Percentiles rank a stretch among this genome's conserved stretches.
phyloP scores from a whole-genome alignment of 2,797 vertebrate genomes.

The Chanos chanos region DNA sequence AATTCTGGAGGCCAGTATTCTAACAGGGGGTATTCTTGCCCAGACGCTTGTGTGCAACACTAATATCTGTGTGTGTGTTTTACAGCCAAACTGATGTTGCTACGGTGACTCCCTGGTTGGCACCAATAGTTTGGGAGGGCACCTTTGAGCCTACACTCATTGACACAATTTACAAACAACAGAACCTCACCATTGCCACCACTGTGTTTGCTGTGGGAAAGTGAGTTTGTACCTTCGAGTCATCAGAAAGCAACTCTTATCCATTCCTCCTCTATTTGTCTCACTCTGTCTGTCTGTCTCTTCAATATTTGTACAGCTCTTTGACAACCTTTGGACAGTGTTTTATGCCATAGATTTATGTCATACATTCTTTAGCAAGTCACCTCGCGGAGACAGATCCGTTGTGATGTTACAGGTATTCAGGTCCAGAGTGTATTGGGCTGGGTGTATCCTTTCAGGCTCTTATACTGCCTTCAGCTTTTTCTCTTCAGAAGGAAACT shows the following conservation, averaged over 20 bases:
- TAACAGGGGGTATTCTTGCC: no score
- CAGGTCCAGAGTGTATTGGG: no score
- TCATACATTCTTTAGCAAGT: no score
- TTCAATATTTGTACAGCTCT: background rate
- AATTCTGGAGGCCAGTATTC: no score
- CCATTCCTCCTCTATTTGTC: background rate
- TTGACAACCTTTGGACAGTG: no score
- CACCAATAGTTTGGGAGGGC: constrained; percentile 55
- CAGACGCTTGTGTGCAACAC: background rate
- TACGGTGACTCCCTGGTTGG: constrained; percentile 55
- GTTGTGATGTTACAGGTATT: no score
- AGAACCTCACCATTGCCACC: constrained; percentile 46
- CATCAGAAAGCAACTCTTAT: no score
- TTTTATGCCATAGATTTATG: no score
- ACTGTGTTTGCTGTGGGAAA: constrained; percentile 60
- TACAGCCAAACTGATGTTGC: constrained; percentile 48
- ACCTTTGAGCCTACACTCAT: constrained; percentile 56
- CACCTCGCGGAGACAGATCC: no score
- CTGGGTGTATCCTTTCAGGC: no score
- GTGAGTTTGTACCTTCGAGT: constrained; percentile 33
- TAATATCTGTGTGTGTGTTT: background rate
- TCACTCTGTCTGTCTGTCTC: background rate
- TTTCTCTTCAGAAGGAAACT: no score
- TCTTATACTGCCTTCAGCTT: no score
- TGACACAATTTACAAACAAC: constrained; percentile 17